Percentiles rank a stretch among this genome's conserved stretches.
phyloP scores from a whole-genome alignment of 2,113 vertebrate genomes.

The Eurystomus gularis region DNA sequence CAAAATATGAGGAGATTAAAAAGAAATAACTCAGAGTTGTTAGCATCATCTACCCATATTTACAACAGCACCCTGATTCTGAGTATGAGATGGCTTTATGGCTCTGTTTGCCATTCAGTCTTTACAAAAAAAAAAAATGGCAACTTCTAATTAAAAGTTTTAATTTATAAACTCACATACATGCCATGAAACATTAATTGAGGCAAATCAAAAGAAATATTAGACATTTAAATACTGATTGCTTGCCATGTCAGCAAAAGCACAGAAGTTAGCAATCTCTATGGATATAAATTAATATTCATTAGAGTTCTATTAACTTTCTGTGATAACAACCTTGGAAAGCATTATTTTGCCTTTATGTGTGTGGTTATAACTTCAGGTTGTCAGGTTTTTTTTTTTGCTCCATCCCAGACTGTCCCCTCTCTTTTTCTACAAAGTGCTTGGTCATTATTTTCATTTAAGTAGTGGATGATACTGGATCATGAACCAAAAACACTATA shows the following conservation, averaged over 20 bases:
- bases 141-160: conserved; percentile 39
- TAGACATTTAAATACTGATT: conserved; percentile 19
- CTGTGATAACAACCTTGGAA: background rate
- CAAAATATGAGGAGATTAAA: conserved; percentile 29
- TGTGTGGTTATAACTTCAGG: background rate
- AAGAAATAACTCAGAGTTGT: conserved; percentile 19
- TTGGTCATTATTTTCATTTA: background rate
- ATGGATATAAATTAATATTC: conserved; percentile 30
- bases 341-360: background rate
- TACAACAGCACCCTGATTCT: background rate
- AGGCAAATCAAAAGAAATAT: conserved; percentile 33
- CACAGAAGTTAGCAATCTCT: background rate
- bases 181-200: conserved; percentile 36
- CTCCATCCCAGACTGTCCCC: background rate
- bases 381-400: background rate
- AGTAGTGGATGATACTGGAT: background rate
- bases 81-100: background rate
- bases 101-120: background rate
- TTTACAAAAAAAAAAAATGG: background rate
- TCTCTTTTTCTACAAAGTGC: background rate
- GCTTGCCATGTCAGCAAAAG: conserved; percentile 12
- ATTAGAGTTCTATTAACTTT: conserved; percentile 16
- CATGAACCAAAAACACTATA: background rate
- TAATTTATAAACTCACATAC: conserved; percentile 21
- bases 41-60: background rate